Evolutionary conservation across 2,113 vertebrate genomes (phyloP), one percentile per base, ranked within the genome.

Genomic region (Pyxicephalus adspersus): DNA sequence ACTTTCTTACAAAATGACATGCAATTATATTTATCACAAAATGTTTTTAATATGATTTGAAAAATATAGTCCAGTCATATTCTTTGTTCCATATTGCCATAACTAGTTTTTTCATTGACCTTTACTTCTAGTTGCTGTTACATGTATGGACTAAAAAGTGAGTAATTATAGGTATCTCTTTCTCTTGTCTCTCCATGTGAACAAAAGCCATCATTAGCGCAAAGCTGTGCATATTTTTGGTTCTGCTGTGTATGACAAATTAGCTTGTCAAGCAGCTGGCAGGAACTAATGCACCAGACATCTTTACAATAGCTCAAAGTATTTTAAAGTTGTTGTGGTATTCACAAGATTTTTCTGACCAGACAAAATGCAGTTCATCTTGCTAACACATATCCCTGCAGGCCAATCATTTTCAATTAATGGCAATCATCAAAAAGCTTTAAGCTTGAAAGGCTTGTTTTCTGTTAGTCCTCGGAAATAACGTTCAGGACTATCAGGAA

Each of bases 161-260:
- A 72, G 78, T 55, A 83, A 76, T 83, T 76, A 71, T 54, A n/a
- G 54, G 50, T 76, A 52, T 76, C 45, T 19, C 25, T 80, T 76
- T 76, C 60, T 61, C 67, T 29, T 78, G 77, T 84, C 84, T 84
- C 76, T 73, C 38, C 63, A 84, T 71, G 76, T 80, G 68, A 84
- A 89, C 76, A 87, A 88, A 87, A 87, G 76, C 84, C 85, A 83
- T 89, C 89, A 89, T 83, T 82, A 74, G 57, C 81, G 83, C 74
- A 83, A 84, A 85, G 83, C 81, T 83, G 81, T 65, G 83, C 65
- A 77, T 83, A 70, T 77, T 65, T 83, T 64, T 77, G 66, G 25
- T 52, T 76, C 29, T 77, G 63, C 64, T 0, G 19, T 60, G 54
- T 77, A 83, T 83, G 81, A 83, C 81, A 83, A 76, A 83, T 77